Evolutionary conservation across 2,888 invertebrate genomes (phyloP).

Genomic region (Hipparchia semele): DNA sequence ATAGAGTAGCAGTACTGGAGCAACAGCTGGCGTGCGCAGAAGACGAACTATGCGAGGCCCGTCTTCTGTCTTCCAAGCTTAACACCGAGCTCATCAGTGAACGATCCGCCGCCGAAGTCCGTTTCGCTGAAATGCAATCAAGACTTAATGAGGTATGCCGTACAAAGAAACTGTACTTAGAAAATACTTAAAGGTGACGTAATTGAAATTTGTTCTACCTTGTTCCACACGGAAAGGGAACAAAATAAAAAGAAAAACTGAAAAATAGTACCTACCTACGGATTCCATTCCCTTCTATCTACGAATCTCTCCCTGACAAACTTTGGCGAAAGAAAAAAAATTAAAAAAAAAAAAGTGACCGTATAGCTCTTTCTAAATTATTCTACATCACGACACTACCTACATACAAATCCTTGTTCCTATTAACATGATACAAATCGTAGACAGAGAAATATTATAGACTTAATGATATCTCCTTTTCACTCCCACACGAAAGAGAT

Average conservation of each 20-base stretch:
- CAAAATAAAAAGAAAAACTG: not conserved
- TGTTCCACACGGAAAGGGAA: not conserved
- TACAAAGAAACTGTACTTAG: not conserved
- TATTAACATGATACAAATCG: no score
- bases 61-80: conserved; percentile 90
- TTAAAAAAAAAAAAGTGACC: no score
- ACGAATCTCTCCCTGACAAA: no score
- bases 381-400: no score
- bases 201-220: not conserved
- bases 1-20: conserved; percentile 88
- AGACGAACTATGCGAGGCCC: conserved; percentile 93
- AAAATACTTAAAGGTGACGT: not conserved
- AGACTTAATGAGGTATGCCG: conserved; percentile 88
- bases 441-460: no score
- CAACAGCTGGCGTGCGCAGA: conserved; percentile 93
- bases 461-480: no score
- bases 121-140: conserved; percentile 94
- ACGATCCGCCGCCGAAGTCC: conserved; percentile 92
- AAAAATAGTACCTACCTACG: not conserved
- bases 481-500: no score
- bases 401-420: no score
- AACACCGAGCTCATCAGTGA: conserved; percentile 96
- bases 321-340: no score
- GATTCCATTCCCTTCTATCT: no score
- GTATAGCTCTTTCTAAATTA: no score